A percentile compares a stretch with the other conserved stretches of the same genome.
These are phyloP conservation scores for Endomychus coccineus DNA, from an alignment of 2,888 invertebrate species.

Conservation along the genomic window DNA sequence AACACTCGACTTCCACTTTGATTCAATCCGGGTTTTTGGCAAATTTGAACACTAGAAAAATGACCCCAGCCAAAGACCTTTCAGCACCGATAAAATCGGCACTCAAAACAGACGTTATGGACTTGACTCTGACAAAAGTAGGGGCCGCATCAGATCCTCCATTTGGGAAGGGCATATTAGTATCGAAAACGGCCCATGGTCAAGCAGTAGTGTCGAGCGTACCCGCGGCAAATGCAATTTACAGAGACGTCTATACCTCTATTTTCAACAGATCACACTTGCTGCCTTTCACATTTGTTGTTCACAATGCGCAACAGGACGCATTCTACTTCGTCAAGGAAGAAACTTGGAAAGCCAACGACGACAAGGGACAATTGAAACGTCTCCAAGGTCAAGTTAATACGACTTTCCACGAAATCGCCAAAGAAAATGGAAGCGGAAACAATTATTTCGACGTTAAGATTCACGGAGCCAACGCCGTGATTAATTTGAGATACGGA, in stretches of 20 bases:
- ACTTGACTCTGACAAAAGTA: slow-evolving; percentile 65
- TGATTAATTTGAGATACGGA: slow-evolving; percentile 91
- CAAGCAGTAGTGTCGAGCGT: slow-evolving; percentile 80
- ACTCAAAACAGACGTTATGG: slow-evolving; percentile 69
- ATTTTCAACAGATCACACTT: slow-evolving; percentile 85
- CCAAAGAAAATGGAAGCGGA: slow-evolving; percentile 62
- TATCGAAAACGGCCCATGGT: slow-evolving; percentile 71
- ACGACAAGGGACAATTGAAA: slow-evolving; percentile 82
- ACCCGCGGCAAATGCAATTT: slow-evolving; percentile 83
- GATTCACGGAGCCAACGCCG: slow-evolving; percentile 83
- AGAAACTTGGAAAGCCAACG: slow-evolving; percentile 81
- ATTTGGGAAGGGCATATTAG: slow-evolving; percentile 79
- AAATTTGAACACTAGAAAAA: slow-evolving; percentile 69
- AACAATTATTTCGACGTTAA: slow-evolving; percentile 78
- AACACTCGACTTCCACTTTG: slow-evolving; percentile 48
- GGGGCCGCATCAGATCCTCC: slow-evolving; percentile 83
- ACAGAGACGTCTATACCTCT: slow-evolving; percentile 85
- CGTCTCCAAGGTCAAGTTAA: slow-evolving; percentile 85
- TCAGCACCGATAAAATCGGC: slow-evolving; percentile 75
- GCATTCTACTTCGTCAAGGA: slow-evolving; percentile 92
- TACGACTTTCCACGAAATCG: slow-evolving; percentile 81
- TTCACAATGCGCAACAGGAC: slow-evolving; percentile 83
- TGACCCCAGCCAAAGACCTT: slow-evolving; percentile 67
- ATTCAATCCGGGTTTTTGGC: slow-evolving; percentile 80
- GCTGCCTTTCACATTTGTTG: slow-evolving; percentile 79